phyloP scores from a whole-genome alignment of 2,888 invertebrate species.

The Mesoligia furuncula region DNA sequence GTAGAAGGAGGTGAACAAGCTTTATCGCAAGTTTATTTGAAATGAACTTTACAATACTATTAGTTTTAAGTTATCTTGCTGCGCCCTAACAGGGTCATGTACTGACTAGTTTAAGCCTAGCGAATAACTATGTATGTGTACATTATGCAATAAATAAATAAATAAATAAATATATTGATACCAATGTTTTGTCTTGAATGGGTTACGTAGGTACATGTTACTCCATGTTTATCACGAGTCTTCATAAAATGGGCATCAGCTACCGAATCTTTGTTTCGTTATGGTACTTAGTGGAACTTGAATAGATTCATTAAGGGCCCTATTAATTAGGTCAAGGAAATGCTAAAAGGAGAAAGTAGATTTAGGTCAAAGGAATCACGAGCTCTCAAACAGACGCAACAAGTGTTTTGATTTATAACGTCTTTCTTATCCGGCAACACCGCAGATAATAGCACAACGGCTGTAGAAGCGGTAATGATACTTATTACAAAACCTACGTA shows the following conservation, averaged over 20 bases:
- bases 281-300: constrained; percentile 8
- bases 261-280: background rate
- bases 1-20: too few species aligned
- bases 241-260: background rate
- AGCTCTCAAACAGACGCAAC: background rate
- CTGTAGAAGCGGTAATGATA: constrained; percentile 29
- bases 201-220: constrained; percentile 2
- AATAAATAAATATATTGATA: too few species aligned
- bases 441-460: constrained; percentile 6
- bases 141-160: too few species aligned
- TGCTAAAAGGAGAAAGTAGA: constrained; percentile 19
- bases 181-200: constrained; percentile 12
- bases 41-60: too few species aligned
- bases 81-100: too few species aligned
- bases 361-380: constrained; percentile 29
- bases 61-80: too few species aligned
- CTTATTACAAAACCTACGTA: constrained; percentile 33
- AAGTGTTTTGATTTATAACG: constrained; percentile 12
- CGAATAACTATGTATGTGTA: too few species aligned
- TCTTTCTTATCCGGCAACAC: constrained; percentile 9
- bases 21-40: too few species aligned
- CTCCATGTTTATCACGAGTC: background rate
- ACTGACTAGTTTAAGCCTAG: too few species aligned
- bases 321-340: constrained; percentile 34
- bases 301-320: background rate